Evolutionary conservation across 2,113 vertebrate genomes (phyloP).

Genomic region (Platysternon megacephalum): DNA sequence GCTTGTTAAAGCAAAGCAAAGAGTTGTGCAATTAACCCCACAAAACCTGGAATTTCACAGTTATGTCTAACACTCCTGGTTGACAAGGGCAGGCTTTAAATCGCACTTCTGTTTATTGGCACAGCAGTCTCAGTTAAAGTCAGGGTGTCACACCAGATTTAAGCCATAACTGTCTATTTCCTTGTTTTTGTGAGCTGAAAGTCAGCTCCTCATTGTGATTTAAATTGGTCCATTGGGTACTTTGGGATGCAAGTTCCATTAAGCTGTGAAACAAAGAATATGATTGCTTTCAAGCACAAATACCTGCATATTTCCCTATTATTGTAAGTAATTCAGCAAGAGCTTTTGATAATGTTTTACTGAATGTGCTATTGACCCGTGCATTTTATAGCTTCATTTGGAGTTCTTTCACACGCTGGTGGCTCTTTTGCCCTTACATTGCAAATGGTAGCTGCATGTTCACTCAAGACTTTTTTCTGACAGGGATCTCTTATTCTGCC

Average conservation of each 20-base stretch:
- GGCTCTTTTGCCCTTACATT: rapidly evolving
- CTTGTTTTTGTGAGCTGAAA: conserved; percentile 48
- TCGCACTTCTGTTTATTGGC: conserved; percentile 56
- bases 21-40: conserved; percentile 66
- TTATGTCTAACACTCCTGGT: conserved; percentile 57
- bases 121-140: conserved; percentile 56
- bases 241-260: conserved; percentile 54
- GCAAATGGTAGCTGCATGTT: rapidly evolving
- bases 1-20: conserved; percentile 74
- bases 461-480: neutral
- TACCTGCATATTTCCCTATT: neutral
- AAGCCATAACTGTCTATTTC: conserved; percentile 60
- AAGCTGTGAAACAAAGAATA: conserved; percentile 65
- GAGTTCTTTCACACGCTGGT: neutral
- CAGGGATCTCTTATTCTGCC: neutral
- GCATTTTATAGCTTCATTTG: neutral
- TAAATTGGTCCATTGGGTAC: conserved; percentile 57
- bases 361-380: rapidly evolving
- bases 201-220: conserved; percentile 65
- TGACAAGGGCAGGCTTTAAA: conserved; percentile 53
- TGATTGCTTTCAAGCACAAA: conserved; percentile 40
- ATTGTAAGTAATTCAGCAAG: neutral
- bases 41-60: conserved; percentile 73
- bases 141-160: conserved; percentile 61
- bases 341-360: neutral